Evolutionary conservation across 1,140 invertebrate genomes (phyloP).

Genomic region (Bactericera cockerelli): DNA sequence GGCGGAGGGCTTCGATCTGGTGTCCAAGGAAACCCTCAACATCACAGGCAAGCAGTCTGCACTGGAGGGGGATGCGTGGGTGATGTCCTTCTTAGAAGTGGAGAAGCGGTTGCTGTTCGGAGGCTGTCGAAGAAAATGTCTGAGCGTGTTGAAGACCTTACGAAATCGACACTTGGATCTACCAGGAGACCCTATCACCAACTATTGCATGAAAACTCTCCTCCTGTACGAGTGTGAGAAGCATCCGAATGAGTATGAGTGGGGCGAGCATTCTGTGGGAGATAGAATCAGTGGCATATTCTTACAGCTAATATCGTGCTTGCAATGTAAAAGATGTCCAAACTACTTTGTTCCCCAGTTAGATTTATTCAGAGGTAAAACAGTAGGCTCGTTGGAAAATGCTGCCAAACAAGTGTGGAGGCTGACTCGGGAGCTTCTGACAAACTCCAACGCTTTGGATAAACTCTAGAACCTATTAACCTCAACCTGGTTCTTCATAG

Average conservation of each 20-base stretch:
- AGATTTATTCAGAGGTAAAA: conserved; percentile 88
- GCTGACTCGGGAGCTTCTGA: conserved; percentile 80
- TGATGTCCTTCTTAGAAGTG: conserved; percentile 82
- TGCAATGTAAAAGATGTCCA: conserved; percentile 90
- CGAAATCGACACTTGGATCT: conserved; percentile 85
- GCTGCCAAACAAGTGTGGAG: conserved; percentile 95
- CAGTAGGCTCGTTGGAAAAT: conserved; percentile 79
- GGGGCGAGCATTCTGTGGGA: conserved; percentile 84
- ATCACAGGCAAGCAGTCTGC: conserved; percentile 83
- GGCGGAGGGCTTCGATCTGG: conserved; percentile 88
- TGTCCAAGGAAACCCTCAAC: conserved; percentile 79
- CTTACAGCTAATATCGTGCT: conserved; percentile 88
- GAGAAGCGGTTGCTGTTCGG: conserved; percentile 82
- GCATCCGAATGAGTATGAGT: conserved; percentile 84
- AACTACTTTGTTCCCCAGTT: conserved; percentile 91
- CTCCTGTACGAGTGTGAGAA: conserved; percentile 97
- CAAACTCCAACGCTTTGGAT: conserved; percentile 82
- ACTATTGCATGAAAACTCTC: conserved; percentile 90
- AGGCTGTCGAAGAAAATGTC: conserved; percentile 69
- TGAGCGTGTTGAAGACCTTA: conserved; percentile 87
- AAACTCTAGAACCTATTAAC: conserved; percentile 84
- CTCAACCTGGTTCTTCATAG: too few relatives aligned
- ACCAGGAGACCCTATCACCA: conserved; percentile 80
- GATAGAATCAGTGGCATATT: conserved; percentile 95
- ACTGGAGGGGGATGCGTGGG: conserved; percentile 97